These are phyloP conservation scores for Oncopeltus fasciatus DNA, from an alignment of 1,140 invertebrate species.

Conservation along the genomic window DNA sequence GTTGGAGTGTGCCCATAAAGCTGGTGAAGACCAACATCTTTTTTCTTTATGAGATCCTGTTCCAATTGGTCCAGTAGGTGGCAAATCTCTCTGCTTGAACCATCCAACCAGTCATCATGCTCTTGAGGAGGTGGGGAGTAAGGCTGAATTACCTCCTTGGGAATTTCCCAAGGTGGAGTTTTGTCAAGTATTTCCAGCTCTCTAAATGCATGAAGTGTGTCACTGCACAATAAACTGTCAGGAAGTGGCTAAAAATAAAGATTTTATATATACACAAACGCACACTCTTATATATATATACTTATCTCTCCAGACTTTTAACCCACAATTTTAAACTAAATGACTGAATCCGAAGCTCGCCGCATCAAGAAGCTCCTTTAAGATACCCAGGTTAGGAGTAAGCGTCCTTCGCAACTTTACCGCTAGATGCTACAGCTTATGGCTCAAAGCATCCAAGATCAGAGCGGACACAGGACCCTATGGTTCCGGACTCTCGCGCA, in stretches of 20 bases:
- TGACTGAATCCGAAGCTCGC: too few species aligned
- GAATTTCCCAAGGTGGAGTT: not conserved
- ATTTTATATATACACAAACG: too few species aligned
- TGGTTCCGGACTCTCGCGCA: not conserved
- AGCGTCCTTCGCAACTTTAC: too few species aligned
- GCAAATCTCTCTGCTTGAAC: not conserved
- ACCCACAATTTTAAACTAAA: too few species aligned
- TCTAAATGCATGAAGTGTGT: slow-evolving; percentile 36
- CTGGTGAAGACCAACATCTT: not conserved
- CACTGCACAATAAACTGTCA: slow-evolving; percentile 37
- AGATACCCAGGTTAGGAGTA: too few species aligned
- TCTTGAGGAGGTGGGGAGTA: slow-evolving; percentile 4
- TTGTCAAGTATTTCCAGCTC: slow-evolving; percentile 14
- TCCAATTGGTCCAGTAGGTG: not conserved
- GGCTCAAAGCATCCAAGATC: not conserved
- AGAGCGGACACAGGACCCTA: not conserved
- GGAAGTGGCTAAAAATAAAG: slow-evolving; percentile 30
- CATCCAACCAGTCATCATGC: not conserved
- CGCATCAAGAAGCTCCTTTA: too few species aligned
- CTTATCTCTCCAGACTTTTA: too few species aligned
- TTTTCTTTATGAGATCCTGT: not conserved
- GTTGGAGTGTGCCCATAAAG: not conserved
- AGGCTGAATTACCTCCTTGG: slow-evolving; percentile 1
- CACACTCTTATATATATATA: too few species aligned
- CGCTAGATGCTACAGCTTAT: too few species aligned